Evolutionary conservation across 2,113 vertebrate species (phyloP).

Genomic region (Chionomys nivalis): DNA sequence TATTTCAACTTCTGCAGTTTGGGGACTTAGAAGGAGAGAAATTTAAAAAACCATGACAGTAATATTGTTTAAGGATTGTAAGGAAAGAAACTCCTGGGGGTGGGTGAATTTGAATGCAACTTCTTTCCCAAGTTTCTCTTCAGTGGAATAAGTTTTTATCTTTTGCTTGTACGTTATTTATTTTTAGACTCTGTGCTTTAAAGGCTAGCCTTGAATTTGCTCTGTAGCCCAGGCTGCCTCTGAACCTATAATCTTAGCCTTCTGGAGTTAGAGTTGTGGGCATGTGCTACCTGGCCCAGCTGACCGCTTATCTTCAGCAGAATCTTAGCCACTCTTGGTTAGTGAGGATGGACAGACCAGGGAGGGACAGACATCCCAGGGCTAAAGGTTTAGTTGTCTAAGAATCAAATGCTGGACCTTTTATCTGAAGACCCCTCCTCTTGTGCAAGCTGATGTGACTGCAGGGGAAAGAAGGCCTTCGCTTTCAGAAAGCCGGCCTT

Average conservation of each 20-base stretch:
- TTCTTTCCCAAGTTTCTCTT: conserved; percentile 34
- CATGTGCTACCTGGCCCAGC: neutral
- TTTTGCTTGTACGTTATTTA: neutral
- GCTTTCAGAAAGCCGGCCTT: conserved; percentile 9
- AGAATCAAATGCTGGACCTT: neutral
- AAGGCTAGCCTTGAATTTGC: neutral
- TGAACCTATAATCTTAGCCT: neutral
- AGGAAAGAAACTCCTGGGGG: neutral
- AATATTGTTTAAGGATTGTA: neutral
- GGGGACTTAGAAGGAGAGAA: conserved; percentile 17
- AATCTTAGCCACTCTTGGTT: neutral
- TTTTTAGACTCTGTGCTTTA: neutral
- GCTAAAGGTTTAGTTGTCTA: neutral
- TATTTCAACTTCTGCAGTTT: neutral
- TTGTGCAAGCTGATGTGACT: neutral
- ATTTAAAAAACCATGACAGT: neutral
- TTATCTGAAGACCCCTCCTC: neutral
- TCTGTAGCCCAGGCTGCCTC: neutral
- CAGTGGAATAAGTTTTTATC: neutral
- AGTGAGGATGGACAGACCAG: neutral
- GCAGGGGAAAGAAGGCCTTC: neutral
- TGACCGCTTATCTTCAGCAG: neutral
- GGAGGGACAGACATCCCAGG: neutral
- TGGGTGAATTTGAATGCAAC: neutral
- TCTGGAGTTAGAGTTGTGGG: neutral